These are phyloP conservation scores for Turritopsis dohrnii DNA, from an alignment of 30 jellyfish, hydroid and myxozoan genomes.

Conservation along the genomic window DNA sequence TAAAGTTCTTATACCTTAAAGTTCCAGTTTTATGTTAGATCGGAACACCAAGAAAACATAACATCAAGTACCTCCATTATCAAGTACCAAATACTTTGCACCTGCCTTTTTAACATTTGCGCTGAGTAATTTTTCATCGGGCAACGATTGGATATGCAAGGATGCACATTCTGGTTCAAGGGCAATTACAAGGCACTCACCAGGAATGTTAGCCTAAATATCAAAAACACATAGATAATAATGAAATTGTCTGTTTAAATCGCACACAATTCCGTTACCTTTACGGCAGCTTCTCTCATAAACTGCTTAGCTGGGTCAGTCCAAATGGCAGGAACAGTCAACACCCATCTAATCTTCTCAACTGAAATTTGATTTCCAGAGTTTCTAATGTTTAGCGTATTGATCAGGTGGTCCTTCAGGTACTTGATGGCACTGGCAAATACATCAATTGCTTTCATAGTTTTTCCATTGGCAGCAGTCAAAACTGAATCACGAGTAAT, in stretches of 20 bases:
- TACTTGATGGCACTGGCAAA: slow-evolving; percentile 12
- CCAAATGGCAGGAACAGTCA: slow-evolving; percentile 32
- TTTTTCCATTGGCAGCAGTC: slow-evolving; percentile 27
- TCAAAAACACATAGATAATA: not conserved
- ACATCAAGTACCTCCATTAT: slow-evolving; percentile 14
- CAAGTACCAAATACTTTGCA: slow-evolving; percentile 14
- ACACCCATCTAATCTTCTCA: slow-evolving; percentile 19
- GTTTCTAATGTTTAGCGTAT: not conserved
- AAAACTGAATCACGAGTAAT: not conserved
- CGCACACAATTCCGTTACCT: slow-evolving; percentile 5
- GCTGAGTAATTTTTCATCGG: not conserved
- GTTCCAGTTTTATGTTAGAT: no score
- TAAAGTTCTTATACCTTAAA: no score
- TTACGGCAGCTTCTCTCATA: slow-evolving; percentile 21
- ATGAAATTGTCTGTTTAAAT: no score
- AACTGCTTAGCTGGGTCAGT: slow-evolving; percentile 21
- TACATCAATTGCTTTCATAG: slow-evolving; percentile 15
- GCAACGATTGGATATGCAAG: slow-evolving; percentile 6
- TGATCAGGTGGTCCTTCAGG: slow-evolving; percentile 1
- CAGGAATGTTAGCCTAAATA: slow-evolving; percentile 1
- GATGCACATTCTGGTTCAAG: slow-evolving; percentile 32
- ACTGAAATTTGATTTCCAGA: slow-evolving; percentile 22
- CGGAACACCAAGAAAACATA: not conserved
- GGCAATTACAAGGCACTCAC: not conserved
- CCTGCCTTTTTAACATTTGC: slow-evolving; percentile 7